Conservation (phyloP, 30 jellyfish, hydroid and myxozoan species). For the Aurelia sp. region DNA sequence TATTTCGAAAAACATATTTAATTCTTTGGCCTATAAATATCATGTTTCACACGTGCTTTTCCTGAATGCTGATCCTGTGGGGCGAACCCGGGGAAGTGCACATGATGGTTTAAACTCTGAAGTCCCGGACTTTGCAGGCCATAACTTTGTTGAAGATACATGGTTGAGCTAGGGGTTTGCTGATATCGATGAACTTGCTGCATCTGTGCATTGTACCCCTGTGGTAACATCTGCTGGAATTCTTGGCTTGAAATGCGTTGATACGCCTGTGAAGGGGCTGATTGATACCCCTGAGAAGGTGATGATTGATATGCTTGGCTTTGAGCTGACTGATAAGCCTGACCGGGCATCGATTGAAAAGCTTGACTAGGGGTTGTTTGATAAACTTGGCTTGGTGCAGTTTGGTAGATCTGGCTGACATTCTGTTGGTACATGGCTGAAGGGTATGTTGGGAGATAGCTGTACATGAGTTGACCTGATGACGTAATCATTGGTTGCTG, state of each 20-base stretch:
- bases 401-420: constrained; percentile 16
- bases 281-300: no score
- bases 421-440: constrained; percentile 34
- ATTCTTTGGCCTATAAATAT: background rate
- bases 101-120: no score
- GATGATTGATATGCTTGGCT: background rate
- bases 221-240: background rate
- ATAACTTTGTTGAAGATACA: no score
- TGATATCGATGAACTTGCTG: constrained; percentile 13
- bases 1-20: background rate
- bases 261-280: no score
- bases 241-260: constrained; percentile 4
- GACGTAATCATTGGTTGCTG: constrained; percentile 38
- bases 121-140: no score
- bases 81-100: no score
- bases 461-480: constrained; percentile 20
- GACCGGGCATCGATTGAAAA: background rate
- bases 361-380: background rate
- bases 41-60: background rate
- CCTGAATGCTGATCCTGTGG: background rate
- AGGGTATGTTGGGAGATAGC: constrained; percentile 35
- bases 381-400: constrained; percentile 1
- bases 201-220: no score
- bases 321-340: background rate
- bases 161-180: background rate